Evolutionary conservation across 2,888 invertebrate genomes (phyloP).

Genomic region (Sussaba pulchella): DNA sequence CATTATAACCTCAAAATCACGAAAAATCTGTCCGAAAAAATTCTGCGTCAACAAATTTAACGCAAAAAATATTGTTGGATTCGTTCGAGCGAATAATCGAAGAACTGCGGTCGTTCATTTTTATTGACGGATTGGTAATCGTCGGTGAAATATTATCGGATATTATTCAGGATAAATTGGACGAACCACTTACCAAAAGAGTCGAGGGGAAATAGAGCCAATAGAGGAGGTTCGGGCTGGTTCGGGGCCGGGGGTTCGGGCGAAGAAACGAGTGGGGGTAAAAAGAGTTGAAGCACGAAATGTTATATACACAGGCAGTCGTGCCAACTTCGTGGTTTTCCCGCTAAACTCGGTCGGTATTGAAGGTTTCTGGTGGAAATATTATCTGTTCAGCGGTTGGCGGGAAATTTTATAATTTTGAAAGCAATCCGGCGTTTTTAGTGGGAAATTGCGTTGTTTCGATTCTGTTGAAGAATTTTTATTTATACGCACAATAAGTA

Average conservation of each 20-base stretch:
- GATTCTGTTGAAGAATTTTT: too few species aligned
- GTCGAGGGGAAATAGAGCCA: conserved; percentile 75
- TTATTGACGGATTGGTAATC: conserved; percentile 68
- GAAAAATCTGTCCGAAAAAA: conserved; percentile 28
- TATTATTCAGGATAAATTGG: conserved; percentile 63
- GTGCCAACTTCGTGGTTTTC: background rate
- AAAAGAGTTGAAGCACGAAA: too few species aligned
- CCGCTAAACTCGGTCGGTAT: too few species aligned
- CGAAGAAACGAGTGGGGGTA: conserved; percentile 35
- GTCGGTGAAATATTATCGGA: conserved; percentile 69
- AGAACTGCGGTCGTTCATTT: conserved; percentile 36
- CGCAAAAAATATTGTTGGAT: conserved; percentile 49
- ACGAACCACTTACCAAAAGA: conserved; percentile 73
- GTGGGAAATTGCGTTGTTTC: too few species aligned
- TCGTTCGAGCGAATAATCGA: conserved; percentile 10
- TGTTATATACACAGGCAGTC: background rate
- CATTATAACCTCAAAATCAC: conserved; percentile 71
- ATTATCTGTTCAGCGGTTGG: too few species aligned
- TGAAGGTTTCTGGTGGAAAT: too few species aligned
- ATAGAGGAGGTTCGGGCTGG: too few species aligned
- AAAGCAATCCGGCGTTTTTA: too few species aligned
- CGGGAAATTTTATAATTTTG: too few species aligned
- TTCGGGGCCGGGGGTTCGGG: conserved; percentile 63
- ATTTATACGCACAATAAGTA: too few species aligned
- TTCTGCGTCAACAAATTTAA: conserved; percentile 9